phyloP scores from a whole-genome alignment of 2,888 invertebrate genomes.

The Ceraclea dissimilis region DNA sequence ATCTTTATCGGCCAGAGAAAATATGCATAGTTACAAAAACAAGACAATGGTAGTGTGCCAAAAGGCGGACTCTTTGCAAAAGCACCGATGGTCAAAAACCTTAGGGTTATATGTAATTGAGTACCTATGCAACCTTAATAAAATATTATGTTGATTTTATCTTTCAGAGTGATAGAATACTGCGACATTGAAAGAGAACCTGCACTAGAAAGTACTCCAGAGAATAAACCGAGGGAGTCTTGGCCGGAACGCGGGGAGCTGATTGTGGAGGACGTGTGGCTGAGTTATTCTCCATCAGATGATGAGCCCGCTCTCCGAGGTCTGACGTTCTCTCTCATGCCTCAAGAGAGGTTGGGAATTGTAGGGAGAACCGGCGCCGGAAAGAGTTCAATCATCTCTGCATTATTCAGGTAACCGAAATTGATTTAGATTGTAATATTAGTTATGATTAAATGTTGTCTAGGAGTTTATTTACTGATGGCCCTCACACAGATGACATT shows the following conservation, averaged over 20 bases:
- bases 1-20: no score
- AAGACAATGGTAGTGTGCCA: no score
- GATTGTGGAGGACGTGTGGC: slow-evolving; percentile 57
- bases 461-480: no score
- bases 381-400: slow-evolving; percentile 79
- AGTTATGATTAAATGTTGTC: no score
- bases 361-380: slow-evolving; percentile 92
- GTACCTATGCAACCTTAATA: not conserved
- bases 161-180: slow-evolving; percentile 57
- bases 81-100: no score
- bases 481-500: no score
- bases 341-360: slow-evolving; percentile 83
- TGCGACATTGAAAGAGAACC: slow-evolving; percentile 63
- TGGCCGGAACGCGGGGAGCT: slow-evolving; percentile 71
- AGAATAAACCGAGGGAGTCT: slow-evolving; percentile 53
- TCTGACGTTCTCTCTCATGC: slow-evolving; percentile 71
- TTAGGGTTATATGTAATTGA: not conserved
- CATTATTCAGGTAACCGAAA: slow-evolving; percentile 71
- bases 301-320: slow-evolving; percentile 64
- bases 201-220: slow-evolving; percentile 53
- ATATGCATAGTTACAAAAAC: no score
- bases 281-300: slow-evolving; percentile 65
- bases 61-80: no score
- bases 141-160: not conserved
- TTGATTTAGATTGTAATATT: no score